Evolutionary conservation across 92 coral and sea anemone species (phyloP).

Genomic region (Phymanthus crucifer): DNA sequence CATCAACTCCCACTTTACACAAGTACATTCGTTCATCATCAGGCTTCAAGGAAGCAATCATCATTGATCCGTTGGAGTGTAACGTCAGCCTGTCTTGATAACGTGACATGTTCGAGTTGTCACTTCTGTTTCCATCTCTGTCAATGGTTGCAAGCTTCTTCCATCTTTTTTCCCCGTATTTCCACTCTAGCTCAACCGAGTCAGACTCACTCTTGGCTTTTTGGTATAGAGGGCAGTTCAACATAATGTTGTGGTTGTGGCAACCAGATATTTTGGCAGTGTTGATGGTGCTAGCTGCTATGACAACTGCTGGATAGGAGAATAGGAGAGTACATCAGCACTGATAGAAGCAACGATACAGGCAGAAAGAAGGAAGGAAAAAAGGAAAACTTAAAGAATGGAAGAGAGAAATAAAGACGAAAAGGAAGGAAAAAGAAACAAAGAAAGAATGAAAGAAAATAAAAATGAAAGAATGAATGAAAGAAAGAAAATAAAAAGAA

Average conservation of each 20-base stretch:
- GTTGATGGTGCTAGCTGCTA: background rate
- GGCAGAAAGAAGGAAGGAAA: no score
- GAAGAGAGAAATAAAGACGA: no score
- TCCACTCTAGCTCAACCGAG: background rate
- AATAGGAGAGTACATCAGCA: background rate
- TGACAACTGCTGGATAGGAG: background rate
- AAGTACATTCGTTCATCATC: constrained; percentile 13
- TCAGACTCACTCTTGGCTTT: background rate
- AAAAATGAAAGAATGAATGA: no score
- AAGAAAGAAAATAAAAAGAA: no score
- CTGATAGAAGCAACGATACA: no score
- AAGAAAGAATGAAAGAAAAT: no score
- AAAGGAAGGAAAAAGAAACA: no score
- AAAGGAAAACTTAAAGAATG: no score
- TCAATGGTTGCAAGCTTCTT: constrained; percentile 2
- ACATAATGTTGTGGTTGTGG: constrained; percentile 19
- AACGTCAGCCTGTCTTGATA: constrained; percentile 8
- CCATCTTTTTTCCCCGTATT: background rate
- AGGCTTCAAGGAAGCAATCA: background rate
- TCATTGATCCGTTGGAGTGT: constrained; percentile 7
- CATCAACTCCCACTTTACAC: no score
- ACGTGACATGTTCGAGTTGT: background rate
- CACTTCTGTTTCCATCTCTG: background rate
- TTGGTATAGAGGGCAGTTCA: constrained; percentile 12
- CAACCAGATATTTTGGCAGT: background rate